Evolutionary conservation across 2,113 vertebrate species (phyloP), one percentile per base, ranked within the genome.

Genomic region (Oncorhynchus nerka): DNA sequence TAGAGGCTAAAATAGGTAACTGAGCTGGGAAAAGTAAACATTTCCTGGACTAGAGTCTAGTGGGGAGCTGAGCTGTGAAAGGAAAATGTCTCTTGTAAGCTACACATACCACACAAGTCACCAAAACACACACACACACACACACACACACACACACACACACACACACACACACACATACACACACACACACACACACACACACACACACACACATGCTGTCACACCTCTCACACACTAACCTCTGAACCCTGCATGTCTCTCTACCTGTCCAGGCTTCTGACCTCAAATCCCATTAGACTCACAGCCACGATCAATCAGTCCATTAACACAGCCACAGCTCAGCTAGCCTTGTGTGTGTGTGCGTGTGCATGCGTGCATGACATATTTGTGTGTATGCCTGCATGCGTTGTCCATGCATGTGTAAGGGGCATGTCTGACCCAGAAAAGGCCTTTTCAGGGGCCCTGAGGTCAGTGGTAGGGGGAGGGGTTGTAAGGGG

Each of bases 341-440:
- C 39, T 9, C 39, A 39, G 39, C 51, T 16, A 57, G 51, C 55
- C 55, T 32, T 26, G 71, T 62, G 55, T 73, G 71, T 55, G 70
- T 2, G 49, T 30, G 70, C 9, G 15, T 32, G 30, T 32, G 30
- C 5, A 1, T 32, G 30, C 4, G 7, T 39, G 34, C 7, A 39
- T 39, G 34, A 39, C 34, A 39, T 19, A 34, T 30, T 32, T 48
- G 26, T 70, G 39, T 11, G 68, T 70, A 22, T 48, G 68, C 22
- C 32, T 57, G 15, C 16, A 24, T 73, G 34, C 4, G 2, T 22
- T 39, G 71, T 20, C 8, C 26, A 16, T 57, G 51, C 19, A 20
- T 57, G 51, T 57, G 51, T 39, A 75, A 30, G 19, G 22, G 76
- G 82, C 73, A 71, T 15, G 59, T 34, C 26, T 82, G 80, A 84